phyloP scores from a whole-genome alignment of 2,113 vertebrate genomes.

The Psettodes erumei region DNA sequence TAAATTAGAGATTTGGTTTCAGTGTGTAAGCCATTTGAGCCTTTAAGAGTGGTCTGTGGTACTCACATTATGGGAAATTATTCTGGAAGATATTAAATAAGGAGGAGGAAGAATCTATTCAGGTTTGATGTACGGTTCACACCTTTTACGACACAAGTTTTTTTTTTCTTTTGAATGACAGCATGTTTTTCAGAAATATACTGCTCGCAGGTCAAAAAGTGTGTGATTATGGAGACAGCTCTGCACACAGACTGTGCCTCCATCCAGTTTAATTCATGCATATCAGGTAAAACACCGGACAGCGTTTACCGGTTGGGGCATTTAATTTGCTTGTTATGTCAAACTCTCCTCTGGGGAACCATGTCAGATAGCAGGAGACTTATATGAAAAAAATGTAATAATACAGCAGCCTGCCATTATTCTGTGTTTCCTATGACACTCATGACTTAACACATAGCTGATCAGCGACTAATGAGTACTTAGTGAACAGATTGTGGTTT shows the following conservation, averaged over 20 bases:
- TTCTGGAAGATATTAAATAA: conserved; percentile 35
- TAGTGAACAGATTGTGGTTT: background rate
- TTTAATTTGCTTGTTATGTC: conserved; percentile 28
- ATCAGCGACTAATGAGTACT: background rate
- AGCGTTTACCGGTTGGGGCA: background rate
- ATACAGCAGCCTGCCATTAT: background rate
- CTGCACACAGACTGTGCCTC: background rate
- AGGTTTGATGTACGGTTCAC: background rate
- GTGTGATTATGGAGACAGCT: background rate
- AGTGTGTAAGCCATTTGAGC: conserved; percentile 61
- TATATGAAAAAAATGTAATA: conserved; percentile 4
- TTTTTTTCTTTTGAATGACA: conserved; percentile 12
- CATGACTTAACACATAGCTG: background rate
- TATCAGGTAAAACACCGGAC: background rate
- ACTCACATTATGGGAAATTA: conserved; percentile 26
- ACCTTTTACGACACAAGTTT: conserved; percentile 6
- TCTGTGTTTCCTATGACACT: background rate
- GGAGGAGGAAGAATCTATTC: conserved; percentile 25
- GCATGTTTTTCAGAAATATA: background rate
- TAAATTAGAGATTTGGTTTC: conserved; percentile 80
- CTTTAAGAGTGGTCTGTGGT: conserved; percentile 57
- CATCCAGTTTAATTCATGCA: background rate
- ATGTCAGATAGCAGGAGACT: background rate
- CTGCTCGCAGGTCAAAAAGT: background rate
- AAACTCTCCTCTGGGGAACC: background rate